A percentile compares a stretch with the other conserved stretches of the same genome.
phyloP scores from a whole-genome alignment of 1,140 invertebrate genomes.

The Drosophila punjabiensis region DNA sequence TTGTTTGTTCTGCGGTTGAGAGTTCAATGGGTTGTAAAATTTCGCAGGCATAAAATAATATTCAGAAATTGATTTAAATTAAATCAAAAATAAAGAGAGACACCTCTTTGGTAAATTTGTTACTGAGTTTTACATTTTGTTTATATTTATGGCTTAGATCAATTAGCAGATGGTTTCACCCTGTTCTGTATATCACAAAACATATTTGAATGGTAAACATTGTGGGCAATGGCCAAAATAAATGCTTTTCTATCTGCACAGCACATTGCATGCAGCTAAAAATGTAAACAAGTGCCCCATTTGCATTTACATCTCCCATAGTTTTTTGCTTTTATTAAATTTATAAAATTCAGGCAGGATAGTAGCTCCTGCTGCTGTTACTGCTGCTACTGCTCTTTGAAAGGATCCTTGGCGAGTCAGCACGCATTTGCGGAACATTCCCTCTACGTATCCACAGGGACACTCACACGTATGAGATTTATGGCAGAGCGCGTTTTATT shows the following conservation, averaged over 20 bases:
- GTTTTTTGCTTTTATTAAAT: constrained; percentile 49
- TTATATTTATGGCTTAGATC: constrained; percentile 9
- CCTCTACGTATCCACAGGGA: constrained; percentile 22
- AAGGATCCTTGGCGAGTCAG: constrained; percentile 40
- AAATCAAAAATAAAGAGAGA: background rate
- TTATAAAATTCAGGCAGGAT: constrained; percentile 38
- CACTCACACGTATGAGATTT: constrained; percentile 50
- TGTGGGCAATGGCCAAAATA: constrained; percentile 18
- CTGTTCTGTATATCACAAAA: constrained; percentile 14
- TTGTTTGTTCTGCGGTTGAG: constrained; percentile 37
- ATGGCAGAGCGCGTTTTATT: constrained; percentile 51
- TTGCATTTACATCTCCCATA: constrained; percentile 45
- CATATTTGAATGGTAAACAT: constrained; percentile 30
- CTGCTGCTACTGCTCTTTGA: constrained; percentile 3
- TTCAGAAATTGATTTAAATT: constrained; percentile 35
- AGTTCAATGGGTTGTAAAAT: constrained; percentile 56
- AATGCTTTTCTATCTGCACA: constrained; percentile 3
- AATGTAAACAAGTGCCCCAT: constrained; percentile 42
- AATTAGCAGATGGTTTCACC: constrained; percentile 13
- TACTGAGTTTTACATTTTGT: background rate
- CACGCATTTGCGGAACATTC: constrained; percentile 34
- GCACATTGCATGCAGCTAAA: constrained; percentile 25
- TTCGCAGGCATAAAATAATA: constrained; percentile 16
- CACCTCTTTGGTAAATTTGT: background rate
- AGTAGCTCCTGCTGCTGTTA: background rate